Base-by-base conservation (phyloP, 2,113 vertebrate species). In the Dicrurus megarhynchus region DNA sequence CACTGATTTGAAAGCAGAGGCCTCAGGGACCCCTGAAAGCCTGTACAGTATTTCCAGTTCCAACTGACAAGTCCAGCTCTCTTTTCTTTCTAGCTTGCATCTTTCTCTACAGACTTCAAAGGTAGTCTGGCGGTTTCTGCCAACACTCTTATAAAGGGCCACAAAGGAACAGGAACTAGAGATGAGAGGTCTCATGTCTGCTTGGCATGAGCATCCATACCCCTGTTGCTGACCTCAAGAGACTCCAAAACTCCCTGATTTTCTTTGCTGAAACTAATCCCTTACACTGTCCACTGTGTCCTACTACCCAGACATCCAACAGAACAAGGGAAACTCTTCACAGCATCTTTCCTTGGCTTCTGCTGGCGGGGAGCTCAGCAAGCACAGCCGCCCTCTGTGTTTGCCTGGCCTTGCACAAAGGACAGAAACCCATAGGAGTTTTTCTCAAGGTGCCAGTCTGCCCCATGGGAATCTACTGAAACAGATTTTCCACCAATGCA, bases 61-160 rank as follows among this genome's bases (percentile, higher is more conserved):
- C 83, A 59, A 5, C 69, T 78, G 89, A 85, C 78, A 95, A 49
- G 82, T 94, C 90, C 85, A 76, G 46, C 49, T 88, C 71, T 95
- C 77, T 92, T 90, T 95, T 93, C 80, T 94, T 95, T 55, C 70
- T 55, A 55, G 27, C 46, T 70, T 80, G 57, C n/a, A 47, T 90
- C 60, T 92, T 89, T 78, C 59, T 70, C 60, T 89, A 13, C 70
- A 91, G 86, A 91, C 74, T 91, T 95, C 89, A 94, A 95, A 96
- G 89, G 55, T 27, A 83, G 28, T 35, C 70, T 83, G 67, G 60
- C 23, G 0, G 73, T 76, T 89, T 75, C 82, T 93, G 82, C 63
- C 87, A 69, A 73, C 42, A 11, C 49, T 35, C 61, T 63, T 63
- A n/a, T 26, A 85, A 91, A 95, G 24, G 63, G 49, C 55, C 78